These are phyloP conservation scores for Drosophila burlai DNA, from an alignment of 1,140 invertebrate genomes.

Conservation along the genomic window DNA sequence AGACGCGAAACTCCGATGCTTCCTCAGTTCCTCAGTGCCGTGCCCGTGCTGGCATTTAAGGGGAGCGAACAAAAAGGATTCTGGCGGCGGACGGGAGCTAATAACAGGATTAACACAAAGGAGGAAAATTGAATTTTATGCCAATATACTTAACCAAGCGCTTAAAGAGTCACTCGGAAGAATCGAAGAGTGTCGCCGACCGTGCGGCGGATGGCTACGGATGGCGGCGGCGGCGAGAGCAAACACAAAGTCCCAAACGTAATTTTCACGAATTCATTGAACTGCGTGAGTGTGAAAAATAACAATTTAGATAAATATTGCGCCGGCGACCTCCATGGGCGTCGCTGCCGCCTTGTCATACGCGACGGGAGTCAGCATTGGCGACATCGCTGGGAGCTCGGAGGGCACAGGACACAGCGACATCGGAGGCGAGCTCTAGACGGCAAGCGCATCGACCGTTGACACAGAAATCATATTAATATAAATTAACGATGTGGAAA, in stretches of 20 bases:
- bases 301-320: conserved; percentile 85
- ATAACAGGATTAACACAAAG: conserved; percentile 83
- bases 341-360: conserved; percentile 40
- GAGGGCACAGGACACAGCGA: conserved; percentile 3
- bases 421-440: conserved; percentile 44
- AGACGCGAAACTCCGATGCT: conserved; percentile 3
- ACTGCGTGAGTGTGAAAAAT: conserved; percentile 85
- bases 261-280: conserved; percentile 85
- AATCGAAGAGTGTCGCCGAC: conserved; percentile 13
- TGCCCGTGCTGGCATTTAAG: conserved; percentile 15
- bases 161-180: conserved; percentile 65
- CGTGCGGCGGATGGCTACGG: neutral
- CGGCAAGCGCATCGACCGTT: conserved; percentile 71
- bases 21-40: neutral
- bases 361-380: conserved; percentile 51
- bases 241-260: conserved; percentile 85
- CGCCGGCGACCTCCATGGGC: conserved; percentile 80
- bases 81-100: conserved; percentile 56
- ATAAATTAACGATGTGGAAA: conserved; percentile 85
- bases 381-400: conserved; percentile 14
- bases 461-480: conserved; percentile 85
- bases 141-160: conserved; percentile 62
- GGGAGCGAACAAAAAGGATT: conserved; percentile 58
- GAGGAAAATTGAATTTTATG: conserved; percentile 80
- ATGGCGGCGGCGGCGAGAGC: conserved; percentile 46